A percentile compares a stretch with the other conserved stretches of the same genome.
These are phyloP conservation scores for Pluvialis apricaria DNA, from an alignment of 2,113 vertebrate species.

Conservation along the genomic window DNA sequence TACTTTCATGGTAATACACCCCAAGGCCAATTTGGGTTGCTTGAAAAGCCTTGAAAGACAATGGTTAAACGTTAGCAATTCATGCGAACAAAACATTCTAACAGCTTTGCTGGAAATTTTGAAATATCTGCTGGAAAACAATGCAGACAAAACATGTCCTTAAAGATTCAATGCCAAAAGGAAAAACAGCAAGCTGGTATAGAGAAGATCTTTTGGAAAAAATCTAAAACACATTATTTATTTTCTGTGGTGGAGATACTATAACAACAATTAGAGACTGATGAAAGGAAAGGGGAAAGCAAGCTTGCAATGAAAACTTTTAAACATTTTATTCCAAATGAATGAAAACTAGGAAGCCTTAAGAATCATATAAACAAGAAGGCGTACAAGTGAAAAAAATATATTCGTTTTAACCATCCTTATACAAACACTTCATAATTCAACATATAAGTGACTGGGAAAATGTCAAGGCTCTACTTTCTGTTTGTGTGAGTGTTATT, in stretches of 20 bases:
- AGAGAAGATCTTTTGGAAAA: neutral
- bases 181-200: neutral
- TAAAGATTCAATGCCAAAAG: neutral
- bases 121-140: conserved; percentile 7
- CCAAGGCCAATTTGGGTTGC: neutral
- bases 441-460: neutral
- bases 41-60: conserved; percentile 12
- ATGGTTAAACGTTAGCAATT: neutral
- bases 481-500: neutral
- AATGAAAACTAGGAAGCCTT: neutral
- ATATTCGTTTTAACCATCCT: neutral
- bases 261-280: neutral
- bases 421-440: neutral
- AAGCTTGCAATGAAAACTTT: neutral
- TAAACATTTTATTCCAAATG: neutral
- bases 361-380: neutral
- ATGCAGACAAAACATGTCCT: neutral
- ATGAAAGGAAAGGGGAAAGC: neutral
- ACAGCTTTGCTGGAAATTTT: neutral
- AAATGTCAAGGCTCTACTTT: neutral
- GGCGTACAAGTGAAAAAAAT: neutral
- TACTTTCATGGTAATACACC: neutral
- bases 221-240: neutral
- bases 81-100: neutral
- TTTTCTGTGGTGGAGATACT: neutral